Evolutionary conservation across 2,113 vertebrate species (phyloP), one percentile per base, ranked within the genome.

Genomic region (Setophaga petechia): DNA sequence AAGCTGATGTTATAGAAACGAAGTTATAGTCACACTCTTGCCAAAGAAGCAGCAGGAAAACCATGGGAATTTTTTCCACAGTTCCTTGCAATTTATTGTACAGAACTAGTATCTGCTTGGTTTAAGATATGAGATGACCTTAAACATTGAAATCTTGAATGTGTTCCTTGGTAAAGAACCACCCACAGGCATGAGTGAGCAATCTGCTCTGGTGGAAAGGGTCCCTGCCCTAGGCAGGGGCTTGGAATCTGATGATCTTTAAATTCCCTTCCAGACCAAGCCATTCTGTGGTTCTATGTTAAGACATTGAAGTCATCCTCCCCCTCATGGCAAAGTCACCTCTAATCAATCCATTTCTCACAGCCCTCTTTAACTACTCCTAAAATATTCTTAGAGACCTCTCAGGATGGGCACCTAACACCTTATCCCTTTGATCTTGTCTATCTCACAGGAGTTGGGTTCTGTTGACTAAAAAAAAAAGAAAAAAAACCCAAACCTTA

Each of bases 11-110:
- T 6, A 31, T 4, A 63, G n/a, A 67, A 58, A 37, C 4, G 11
- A 43, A 30, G 59, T 30, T 11, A 27, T 49, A 55, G 6, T 51
- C 43, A 55, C 8, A 8, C 5, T 15, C 12, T 37, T n/a, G 7
- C 5, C 44, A 35, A 84, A 76, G 23, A 80, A 63, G 19, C 2
- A 44, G 3, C 15, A n/a, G 8, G 6, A 30, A 71, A 90, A 35
- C 0, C 2, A 9, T 54, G 15, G 1, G 1, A 0, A 1, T 13
- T 78, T 15, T 78, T 83, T 11, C 9, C 39, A 24, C 10, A 4
- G 1, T 9, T 79, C 3, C 23, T 67, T 63, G 12, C 5, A 43
- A 8, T 67, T 77, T 62, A 12, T n/a, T 46, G 5, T 54, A 16
- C 39, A 51, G 18, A 74, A 30, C 4, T 61, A 47, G 4, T 23